Evolutionary conservation across 1,140 invertebrate genomes (phyloP), one percentile per base, ranked within the genome.

Genomic region (Drosophila chauvacae): DNA sequence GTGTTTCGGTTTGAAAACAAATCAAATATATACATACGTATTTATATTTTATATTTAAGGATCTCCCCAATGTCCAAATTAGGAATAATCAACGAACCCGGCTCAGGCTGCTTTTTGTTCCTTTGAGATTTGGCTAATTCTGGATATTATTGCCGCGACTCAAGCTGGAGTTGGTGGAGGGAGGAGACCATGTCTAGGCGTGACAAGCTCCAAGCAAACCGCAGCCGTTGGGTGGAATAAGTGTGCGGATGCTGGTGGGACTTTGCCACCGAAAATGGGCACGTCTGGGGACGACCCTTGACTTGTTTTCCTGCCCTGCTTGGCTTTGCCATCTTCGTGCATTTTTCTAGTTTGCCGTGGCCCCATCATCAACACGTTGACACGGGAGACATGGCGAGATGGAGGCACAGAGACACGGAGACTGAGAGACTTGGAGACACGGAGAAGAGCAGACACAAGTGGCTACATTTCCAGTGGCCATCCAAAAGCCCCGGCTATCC

Each of bases 201-300:
- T 80, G 76, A 80, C 77, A 50, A 35, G 48, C 42, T 50, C 42
- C 41, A 10, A 14, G 20, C 2, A 55, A 37, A 20, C 33, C 50
- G 11, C 6, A 20, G 50, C 16, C 10, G 3, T 48, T 16, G 33
- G 18, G 14, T 16, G 7, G 53, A 39, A 39, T 37, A 56, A 56
- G 53, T 39, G 53, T 56, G 35, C n/a, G 53, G 53, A 56, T 56
- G 33, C 51, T 37, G 51, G 4, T 23, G 51, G 33, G 51, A 55
- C 14, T 41, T 51, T 33, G 45, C 20, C 41, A 47, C 44, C 41
- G 16, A 28, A 66, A 41, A 79, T 79, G 81, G 77, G 80, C 80
- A 82, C 80, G 81, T 82, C 80, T 83, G 58, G 80, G 75, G 62
- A 50, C 76, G 71, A 83, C 81, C 80, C 81, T 83, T 79, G 81